Percentiles rank a stretch among this genome's conserved stretches.
phyloP scores from a whole-genome alignment of 64 coral and sea anemone genomes.

The Porites australiensis region DNA sequence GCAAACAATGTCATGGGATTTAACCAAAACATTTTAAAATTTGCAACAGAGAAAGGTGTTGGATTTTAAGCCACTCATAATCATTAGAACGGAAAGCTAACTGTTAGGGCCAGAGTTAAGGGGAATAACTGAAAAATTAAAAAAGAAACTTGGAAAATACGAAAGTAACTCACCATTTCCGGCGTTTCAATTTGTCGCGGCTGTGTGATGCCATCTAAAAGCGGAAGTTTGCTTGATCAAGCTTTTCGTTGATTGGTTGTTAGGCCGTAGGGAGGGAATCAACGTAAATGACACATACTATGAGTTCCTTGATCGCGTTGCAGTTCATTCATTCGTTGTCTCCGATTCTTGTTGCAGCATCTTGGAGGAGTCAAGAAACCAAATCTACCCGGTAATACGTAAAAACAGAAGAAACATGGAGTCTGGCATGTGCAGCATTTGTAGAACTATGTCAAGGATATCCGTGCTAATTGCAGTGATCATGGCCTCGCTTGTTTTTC shows the following conservation, averaged over 20 bases:
- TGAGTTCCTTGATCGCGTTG: neutral
- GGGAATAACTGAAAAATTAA: too few species aligned
- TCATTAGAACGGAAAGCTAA: too few species aligned
- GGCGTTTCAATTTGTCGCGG: neutral
- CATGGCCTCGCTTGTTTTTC: neutral
- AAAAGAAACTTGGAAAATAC: too few species aligned
- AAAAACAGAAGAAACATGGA: neutral
- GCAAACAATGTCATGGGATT: neutral
- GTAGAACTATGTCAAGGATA: neutral
- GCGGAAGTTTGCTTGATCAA: neutral
- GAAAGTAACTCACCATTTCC: neutral
- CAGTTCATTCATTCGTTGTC: constrained; percentile 8
- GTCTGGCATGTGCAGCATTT: neutral
- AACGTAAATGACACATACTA: neutral
- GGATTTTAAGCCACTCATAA: too few species aligned
- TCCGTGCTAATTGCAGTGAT: neutral
- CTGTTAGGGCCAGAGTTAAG: too few species aligned
- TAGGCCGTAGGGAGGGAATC: neutral
- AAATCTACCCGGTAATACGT: neutral
- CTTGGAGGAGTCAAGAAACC: neutral
- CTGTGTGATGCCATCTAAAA: neutral
- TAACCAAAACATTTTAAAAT: neutral
- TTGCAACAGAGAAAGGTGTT: neutral
- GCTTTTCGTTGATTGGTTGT: constrained; percentile 8
- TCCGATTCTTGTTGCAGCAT: neutral